A percentile compares a stretch with the other conserved stretches of the same genome.
Conservation (phyloP, 2,797 vertebrate species). For the Bradypodion pumilum region DNA sequence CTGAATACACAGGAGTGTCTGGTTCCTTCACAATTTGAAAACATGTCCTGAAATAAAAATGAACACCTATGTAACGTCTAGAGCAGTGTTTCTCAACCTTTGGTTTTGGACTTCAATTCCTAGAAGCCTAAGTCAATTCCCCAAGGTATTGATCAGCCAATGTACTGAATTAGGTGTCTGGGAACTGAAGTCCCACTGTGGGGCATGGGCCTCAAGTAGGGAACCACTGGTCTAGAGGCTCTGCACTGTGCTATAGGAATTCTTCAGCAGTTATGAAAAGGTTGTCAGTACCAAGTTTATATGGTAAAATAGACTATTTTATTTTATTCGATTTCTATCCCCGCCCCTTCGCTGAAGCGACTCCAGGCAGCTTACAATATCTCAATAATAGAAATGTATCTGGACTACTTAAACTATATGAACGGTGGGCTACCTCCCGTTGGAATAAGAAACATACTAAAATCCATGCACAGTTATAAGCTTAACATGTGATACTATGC, state of each 20-base stretch:
- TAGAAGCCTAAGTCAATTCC: no score
- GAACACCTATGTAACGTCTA: not conserved
- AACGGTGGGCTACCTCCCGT: not conserved
- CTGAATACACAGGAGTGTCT: not conserved
- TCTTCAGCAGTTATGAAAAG: not conserved
- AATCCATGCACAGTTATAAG: not conserved
- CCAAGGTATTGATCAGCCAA: no score
- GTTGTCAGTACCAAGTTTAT: not conserved
- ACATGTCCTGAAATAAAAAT: not conserved
- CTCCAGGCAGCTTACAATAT: no score
- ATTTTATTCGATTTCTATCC: no score
- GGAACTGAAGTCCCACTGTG: no score
- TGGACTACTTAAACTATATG: not conserved
- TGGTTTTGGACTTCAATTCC: no score
- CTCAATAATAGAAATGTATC: not conserved
- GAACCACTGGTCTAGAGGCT: no score
- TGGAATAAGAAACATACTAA: not conserved
- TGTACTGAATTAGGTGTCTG: no score
- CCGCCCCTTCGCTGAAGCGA: no score
- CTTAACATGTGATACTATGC: not conserved
- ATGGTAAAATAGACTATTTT: no score
- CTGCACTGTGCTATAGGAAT: not conserved
- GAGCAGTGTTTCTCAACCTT: no score
- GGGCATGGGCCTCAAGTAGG: no score
- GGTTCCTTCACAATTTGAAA: not conserved